Percentiles rank a stretch among this genome's conserved stretches.
Evolutionary conservation across 1,140 invertebrate genomes (phyloP).

Genomic region (Drosophila asahinai): DNA sequence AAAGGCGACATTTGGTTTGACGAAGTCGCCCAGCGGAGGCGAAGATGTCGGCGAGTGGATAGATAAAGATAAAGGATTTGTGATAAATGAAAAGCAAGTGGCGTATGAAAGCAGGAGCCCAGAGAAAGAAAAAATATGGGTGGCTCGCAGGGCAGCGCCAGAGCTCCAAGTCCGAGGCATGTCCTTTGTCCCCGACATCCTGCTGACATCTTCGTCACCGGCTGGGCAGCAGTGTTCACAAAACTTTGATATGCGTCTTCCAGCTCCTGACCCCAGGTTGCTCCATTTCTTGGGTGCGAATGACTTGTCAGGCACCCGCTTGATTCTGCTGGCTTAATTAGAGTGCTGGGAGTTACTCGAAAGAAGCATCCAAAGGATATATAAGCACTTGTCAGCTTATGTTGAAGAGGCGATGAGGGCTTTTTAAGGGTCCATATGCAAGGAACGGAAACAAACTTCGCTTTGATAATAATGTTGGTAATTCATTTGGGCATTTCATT

Average conservation of each 20-base stretch:
- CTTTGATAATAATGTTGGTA: too few species aligned
- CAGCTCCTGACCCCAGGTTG: slow-evolving; percentile 19
- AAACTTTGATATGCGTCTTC: slow-evolving; percentile 35
- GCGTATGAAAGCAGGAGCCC: slow-evolving; percentile 75
- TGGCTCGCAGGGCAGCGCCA: slow-evolving; percentile 19
- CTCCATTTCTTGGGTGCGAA: slow-evolving; percentile 20
- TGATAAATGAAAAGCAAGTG: slow-evolving; percentile 83
- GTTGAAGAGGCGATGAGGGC: not conserved
- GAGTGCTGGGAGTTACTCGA: slow-evolving; percentile 9
- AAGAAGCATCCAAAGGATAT: not conserved
- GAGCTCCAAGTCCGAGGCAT: slow-evolving; percentile 19
- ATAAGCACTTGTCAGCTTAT: not conserved
- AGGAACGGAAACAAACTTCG: too few species aligned
- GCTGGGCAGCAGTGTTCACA: slow-evolving; percentile 34
- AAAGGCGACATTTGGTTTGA: slow-evolving; percentile 67
- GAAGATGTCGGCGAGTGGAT: slow-evolving; percentile 75
- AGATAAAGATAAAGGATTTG: slow-evolving; percentile 78
- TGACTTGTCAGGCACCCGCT: not conserved
- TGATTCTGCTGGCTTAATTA: slow-evolving; percentile 25
- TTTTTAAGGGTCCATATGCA: not conserved
- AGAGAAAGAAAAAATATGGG: slow-evolving; percentile 67
- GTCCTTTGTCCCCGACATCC: slow-evolving; percentile 38
- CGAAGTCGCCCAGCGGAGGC: slow-evolving; percentile 56
- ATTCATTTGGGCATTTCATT: too few species aligned
- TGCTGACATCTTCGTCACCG: slow-evolving; percentile 65